Conservation (phyloP, 2,113 vertebrate genomes). For the Cryptotis parvus region DNA sequence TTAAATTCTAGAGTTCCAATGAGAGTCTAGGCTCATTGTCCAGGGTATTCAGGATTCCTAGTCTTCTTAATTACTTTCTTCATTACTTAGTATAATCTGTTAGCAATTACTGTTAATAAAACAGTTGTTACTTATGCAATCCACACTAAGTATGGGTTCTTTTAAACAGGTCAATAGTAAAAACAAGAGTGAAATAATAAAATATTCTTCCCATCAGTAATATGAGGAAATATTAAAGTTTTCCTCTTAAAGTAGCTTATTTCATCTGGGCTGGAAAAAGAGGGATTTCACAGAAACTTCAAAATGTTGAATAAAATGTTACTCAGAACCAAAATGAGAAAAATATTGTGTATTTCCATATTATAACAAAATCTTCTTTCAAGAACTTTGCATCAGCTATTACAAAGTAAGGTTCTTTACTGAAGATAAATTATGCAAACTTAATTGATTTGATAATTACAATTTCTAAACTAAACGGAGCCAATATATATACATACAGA, state of each 20-base stretch:
- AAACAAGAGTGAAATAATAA: neutral
- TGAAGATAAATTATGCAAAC: conserved; percentile 54
- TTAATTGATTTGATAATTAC: conserved; percentile 15
- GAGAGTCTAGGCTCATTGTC: neutral
- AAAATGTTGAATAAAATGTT: conserved; percentile 45
- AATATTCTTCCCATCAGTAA: neutral
- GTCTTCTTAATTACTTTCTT: neutral
- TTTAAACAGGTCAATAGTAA: neutral
- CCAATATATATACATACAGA: neutral
- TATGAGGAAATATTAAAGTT: neutral
- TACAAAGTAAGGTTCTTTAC: conserved; percentile 51
- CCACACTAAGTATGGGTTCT: neutral
- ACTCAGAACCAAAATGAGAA: neutral
- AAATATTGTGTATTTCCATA: conserved; percentile 41
- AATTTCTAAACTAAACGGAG: conserved; percentile 44
- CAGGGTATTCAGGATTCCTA: neutral
- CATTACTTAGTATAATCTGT: neutral
- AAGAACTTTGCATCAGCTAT: conserved; percentile 75
- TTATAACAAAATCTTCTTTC: conserved; percentile 68
- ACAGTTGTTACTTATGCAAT: neutral
- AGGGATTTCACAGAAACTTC: conserved; percentile 61
- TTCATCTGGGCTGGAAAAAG: conserved; percentile 62
- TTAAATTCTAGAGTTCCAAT: neutral
- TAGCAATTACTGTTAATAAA: neutral
- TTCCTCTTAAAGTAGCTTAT: conserved; percentile 37